These are phyloP conservation scores for Channallabes apus DNA, from an alignment of 2,797 vertebrate genomes.

Conservation along the genomic window DNA sequence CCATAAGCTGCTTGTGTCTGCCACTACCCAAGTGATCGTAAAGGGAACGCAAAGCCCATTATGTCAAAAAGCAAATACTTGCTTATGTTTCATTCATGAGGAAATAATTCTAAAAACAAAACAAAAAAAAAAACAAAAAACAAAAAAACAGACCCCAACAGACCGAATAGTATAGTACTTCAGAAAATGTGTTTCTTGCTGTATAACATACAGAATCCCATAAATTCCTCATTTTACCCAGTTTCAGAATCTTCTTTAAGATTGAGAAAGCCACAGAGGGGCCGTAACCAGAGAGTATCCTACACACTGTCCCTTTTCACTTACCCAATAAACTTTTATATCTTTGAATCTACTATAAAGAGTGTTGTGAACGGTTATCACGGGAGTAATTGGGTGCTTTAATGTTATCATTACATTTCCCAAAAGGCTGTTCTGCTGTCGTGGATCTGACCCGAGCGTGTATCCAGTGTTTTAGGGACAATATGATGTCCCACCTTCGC, in stretches of 20 bases:
- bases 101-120: constrained; percentile 22
- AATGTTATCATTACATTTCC: constrained; percentile 94
- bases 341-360: constrained; percentile 97
- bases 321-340: constrained; percentile 99
- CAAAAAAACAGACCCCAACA: not conserved
- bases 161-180: constrained; percentile 15
- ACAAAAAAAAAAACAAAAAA: not conserved
- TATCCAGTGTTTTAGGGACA: constrained; percentile 85
- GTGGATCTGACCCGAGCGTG: constrained; percentile 85
- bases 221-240: constrained; percentile 93
- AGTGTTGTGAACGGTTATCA: constrained; percentile 88
- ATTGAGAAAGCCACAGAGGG: constrained; percentile 97
- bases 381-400: constrained; percentile 94
- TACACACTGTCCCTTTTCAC: constrained; percentile 87
- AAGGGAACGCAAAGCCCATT: constrained; percentile 17
- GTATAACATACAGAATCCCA: constrained; percentile 83
- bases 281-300: constrained; percentile 87
- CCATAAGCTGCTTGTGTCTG: constrained; percentile 3
- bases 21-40: constrained; percentile 5
- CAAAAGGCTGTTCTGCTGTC: constrained; percentile 84
- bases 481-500: constrained; percentile 66
- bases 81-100: constrained; percentile 17
- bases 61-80: constrained; percentile 19
- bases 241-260: constrained; percentile 96
- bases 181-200: constrained; percentile 4